Evolutionary conservation across 2,113 vertebrate species (phyloP), one percentile per base, ranked within the genome.

Genomic region (Propithecus coquereli): DNA sequence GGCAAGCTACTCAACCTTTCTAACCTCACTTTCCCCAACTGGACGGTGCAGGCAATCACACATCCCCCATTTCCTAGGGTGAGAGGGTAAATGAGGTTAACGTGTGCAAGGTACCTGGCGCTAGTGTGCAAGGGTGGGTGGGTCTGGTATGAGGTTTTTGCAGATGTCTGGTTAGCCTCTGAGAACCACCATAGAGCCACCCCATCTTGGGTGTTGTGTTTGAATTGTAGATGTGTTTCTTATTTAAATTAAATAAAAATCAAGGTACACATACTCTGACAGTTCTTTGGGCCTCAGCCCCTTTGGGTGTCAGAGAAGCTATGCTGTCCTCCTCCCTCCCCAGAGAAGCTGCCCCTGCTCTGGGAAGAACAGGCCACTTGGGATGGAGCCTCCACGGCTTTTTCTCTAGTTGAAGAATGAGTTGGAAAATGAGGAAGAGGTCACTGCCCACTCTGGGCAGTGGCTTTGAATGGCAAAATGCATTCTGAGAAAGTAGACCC

Each of bases 31-130:
- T 73, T 94, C 61, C 54, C 80, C 65, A 32, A 16, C 52, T 47
- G 52, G 76, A 91, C 90, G 65, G 34, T 47, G 70, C 74, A 20
- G 32, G 27, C 13, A 52, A 8, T 63, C 63, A 37, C 27, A 37
- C 0, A 0, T 32, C n/a, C 12, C 34, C 43, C 18, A 10, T 22
- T 50, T 83, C 47, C 45, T 34, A 77, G 89, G 25, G 10, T 20
- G 4, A 52, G 40, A 43, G 32, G 32, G 50, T 22, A 63, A 87
- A 79, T 9, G 43, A 66, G 16, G 22, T 57, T 8, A 59, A 37
- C 0, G 54, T 25, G 14, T 14, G 0, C 18, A 9, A 1, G 22
- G 47, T 20, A 27, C 50, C 16, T 57, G 0, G 50, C 8, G 2
- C 45, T 32, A 14, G 13, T 70, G 25, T 23, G 43, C 22, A n/a